A percentile compares a stretch with the other conserved stretches of the same genome.
Evolutionary conservation across 2,113 vertebrate species (phyloP).

Genomic region (Okapia johnstoni): DNA sequence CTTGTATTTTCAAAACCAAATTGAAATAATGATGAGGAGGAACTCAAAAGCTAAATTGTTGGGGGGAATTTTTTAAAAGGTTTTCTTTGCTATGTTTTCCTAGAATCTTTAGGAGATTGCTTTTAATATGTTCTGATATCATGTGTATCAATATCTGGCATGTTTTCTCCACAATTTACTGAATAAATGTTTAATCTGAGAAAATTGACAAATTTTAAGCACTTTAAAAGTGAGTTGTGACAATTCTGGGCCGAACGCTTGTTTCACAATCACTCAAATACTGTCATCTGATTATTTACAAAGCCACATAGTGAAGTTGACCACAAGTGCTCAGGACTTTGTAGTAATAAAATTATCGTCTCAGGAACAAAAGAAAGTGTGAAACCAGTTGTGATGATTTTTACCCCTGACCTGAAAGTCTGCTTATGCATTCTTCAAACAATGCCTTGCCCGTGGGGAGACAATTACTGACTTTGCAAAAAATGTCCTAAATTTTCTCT

Average conservation of each 20-base stretch:
- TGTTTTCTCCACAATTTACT: neutral
- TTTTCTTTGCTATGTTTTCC: neutral
- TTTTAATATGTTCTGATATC: neutral
- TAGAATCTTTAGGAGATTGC: neutral
- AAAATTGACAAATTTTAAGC: neutral
- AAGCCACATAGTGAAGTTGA: neutral
- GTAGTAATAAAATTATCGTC: neutral
- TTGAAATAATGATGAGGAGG: neutral
- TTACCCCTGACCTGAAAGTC: neutral
- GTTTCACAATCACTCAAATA: neutral
- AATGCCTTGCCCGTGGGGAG: neutral
- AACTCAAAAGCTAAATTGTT: neutral
- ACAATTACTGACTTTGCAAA: neutral
- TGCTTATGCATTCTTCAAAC: neutral
- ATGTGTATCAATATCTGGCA: neutral
- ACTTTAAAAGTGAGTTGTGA: neutral
- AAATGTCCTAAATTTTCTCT: neutral
- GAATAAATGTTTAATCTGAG: neutral
- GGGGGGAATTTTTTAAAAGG: neutral
- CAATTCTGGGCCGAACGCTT: neutral
- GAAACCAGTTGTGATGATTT: neutral
- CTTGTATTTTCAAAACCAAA: conserved; percentile 4
- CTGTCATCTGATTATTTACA: neutral
- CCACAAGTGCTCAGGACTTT: neutral
- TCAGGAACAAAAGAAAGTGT: neutral